Conservation (phyloP, 1,140 invertebrate genomes). For the Drosophila bocki region DNA sequence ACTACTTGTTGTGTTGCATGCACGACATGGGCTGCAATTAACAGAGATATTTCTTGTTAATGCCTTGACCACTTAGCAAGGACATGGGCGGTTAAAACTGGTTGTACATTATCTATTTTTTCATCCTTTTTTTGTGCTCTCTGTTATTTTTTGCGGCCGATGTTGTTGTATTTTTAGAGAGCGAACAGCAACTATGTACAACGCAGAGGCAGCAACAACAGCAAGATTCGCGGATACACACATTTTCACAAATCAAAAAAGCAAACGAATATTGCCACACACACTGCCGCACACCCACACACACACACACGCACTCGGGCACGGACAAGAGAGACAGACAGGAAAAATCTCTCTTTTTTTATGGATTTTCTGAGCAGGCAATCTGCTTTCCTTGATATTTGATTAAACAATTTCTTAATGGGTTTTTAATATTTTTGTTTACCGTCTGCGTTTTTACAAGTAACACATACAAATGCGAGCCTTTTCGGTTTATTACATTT, state of each 20-base stretch:
- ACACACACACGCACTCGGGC: constrained; percentile 35
- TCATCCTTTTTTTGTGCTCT: constrained; percentile 5
- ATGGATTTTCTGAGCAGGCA: constrained; percentile 66
- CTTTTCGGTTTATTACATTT: constrained; percentile 38
- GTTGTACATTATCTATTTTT: constrained; percentile 25
- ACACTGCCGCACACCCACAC: constrained; percentile 34
- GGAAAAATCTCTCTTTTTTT: constrained; percentile 60
- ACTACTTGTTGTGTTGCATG: constrained; percentile 45
- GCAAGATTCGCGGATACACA: constrained; percentile 76
- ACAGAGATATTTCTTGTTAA: constrained; percentile 42
- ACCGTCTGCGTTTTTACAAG: not conserved
- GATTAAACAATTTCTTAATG: constrained; percentile 64
- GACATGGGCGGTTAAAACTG: constrained; percentile 49
- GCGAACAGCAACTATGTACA: constrained; percentile 19
- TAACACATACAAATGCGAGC: constrained; percentile 16
- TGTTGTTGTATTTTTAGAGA: constrained; percentile 42
- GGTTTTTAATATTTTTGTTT: constrained; percentile 38
- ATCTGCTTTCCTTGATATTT: constrained; percentile 57
- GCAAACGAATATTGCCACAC: constrained; percentile 69
- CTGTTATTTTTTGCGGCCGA: constrained; percentile 31
- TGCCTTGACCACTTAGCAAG: constrained; percentile 51
- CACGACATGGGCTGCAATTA: constrained; percentile 39
- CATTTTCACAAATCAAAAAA: constrained; percentile 84
- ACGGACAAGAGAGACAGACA: constrained; percentile 45
- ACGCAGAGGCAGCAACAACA: constrained; percentile 53